Evolutionary conservation across 2,797 vertebrate genomes (phyloP), one percentile per base, ranked within the genome.

Genomic region (Geotrypetes seraphini): DNA sequence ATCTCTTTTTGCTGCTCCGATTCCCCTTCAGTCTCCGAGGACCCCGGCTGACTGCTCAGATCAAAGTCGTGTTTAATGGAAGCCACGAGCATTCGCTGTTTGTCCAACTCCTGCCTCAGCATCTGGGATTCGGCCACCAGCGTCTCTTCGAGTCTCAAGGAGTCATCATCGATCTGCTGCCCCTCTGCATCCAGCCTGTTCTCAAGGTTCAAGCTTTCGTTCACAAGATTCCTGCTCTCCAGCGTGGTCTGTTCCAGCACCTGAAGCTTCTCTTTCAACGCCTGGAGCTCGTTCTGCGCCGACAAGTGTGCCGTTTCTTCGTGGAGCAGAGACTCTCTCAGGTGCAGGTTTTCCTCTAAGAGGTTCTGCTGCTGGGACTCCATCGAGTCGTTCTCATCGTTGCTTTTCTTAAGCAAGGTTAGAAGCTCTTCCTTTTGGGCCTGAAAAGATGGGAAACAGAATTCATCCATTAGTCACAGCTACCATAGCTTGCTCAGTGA

Each of bases 351-450:
- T 49, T 95, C 90, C 5, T 65, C 61, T 1, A 79, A 55, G 27
- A 83, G 19, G 4, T 3, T 38, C 40, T 16, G 27, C n/a, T 16
- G 22, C 25, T 45, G 49, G 0, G 10, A 26, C 5, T 72, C 64
- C 16, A 47, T 55, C 7, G 62, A 59, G 24, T 63, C 51, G 7
- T 43, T 38, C 3, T 59, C 50, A 8, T 55, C 16, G 38, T 74
- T 39, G 0, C 47, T 82, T 42, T 15, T 58, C 5, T 3, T 63
- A 33, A 78, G 44, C 38, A 82, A 68, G 0, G 46, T 62, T 47
- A 37, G 75, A 19, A 92, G 80, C 51, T 92, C 86, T 8, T 88
- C 88, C 36, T 85, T 81, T 67, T 96, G 85, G 22, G 77, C 63
- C 91, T 94, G 57, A 34, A 39, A 50, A 10, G 12, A 3, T 14